phyloP scores from a whole-genome alignment of 2,888 invertebrate genomes.

The Calephelis perditalis region DNA sequence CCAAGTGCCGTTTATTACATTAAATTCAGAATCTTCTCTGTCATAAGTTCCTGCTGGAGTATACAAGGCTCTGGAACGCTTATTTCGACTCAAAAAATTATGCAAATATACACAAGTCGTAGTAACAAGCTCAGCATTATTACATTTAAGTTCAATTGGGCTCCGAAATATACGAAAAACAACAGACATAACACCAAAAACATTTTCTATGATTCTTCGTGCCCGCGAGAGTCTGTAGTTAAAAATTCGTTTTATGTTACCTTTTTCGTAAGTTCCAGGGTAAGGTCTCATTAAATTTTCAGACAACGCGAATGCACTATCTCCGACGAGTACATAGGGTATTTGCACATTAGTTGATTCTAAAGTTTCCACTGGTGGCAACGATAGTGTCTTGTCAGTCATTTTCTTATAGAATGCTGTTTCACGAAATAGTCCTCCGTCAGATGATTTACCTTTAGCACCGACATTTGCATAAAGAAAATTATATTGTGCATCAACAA shows the following conservation, averaged over 20 bases:
- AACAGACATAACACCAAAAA: slow-evolving; percentile 30
- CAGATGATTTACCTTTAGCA: no score
- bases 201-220: slow-evolving; percentile 32
- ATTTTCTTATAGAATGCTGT: no score
- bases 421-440: no score
- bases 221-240: slow-evolving; percentile 34
- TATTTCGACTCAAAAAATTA: slow-evolving; percentile 23
- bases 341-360: no score
- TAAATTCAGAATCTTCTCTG: slow-evolving; percentile 28
- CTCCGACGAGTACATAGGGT: no score
- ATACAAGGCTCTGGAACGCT: slow-evolving; percentile 20
- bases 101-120: slow-evolving; percentile 31
- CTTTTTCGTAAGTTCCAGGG: slow-evolving; percentile 16
- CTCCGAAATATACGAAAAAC: slow-evolving; percentile 35
- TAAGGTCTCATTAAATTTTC: no score
- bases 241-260: slow-evolving; percentile 31
- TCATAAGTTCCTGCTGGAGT: slow-evolving; percentile 22
- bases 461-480: no score
- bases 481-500: no score
- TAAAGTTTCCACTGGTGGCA: no score
- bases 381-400: no score
- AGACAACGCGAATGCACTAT: no score
- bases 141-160: slow-evolving; percentile 32
- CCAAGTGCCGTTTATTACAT: slow-evolving; percentile 16
- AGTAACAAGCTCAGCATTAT: slow-evolving; percentile 31